Evolutionary conservation across 92 coral and sea anemone species (phyloP).

Genomic region (Palythoa caribaeorum): DNA sequence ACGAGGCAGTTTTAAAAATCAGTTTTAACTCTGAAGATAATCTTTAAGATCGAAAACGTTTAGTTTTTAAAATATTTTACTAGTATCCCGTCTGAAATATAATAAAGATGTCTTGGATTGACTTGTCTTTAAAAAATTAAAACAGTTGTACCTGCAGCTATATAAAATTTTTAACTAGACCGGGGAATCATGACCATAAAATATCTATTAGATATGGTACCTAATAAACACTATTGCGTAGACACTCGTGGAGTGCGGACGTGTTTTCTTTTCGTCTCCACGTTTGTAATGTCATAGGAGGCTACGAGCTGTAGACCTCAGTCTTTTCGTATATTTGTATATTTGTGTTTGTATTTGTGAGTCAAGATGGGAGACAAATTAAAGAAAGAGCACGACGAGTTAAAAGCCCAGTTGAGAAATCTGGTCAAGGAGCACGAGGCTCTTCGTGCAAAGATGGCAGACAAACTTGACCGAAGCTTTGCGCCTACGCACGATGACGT

Average conservation of each 20-base stretch:
- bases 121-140: too few relatives aligned
- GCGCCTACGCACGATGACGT: slow-evolving; percentile 17
- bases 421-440: neutral
- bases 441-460: slow-evolving; percentile 19
- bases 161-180: too few relatives aligned
- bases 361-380: neutral
- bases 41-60: too few relatives aligned
- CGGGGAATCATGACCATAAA: too few relatives aligned
- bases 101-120: too few relatives aligned
- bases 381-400: neutral
- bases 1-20: too few relatives aligned
- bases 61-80: too few relatives aligned
- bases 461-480: neutral
- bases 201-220: too few relatives aligned
- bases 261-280: neutral
- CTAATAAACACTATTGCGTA: too few relatives aligned
- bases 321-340: neutral
- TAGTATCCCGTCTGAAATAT: too few relatives aligned
- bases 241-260: neutral
- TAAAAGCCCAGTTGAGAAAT: neutral
- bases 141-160: too few relatives aligned
- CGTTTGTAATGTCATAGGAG: neutral
- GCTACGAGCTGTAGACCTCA: slow-evolving; percentile 12
- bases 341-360: neutral
- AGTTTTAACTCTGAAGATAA: too few relatives aligned